Conservation (phyloP, 2,888 invertebrate genomes). For the Acanthacorydalis orientalis region DNA sequence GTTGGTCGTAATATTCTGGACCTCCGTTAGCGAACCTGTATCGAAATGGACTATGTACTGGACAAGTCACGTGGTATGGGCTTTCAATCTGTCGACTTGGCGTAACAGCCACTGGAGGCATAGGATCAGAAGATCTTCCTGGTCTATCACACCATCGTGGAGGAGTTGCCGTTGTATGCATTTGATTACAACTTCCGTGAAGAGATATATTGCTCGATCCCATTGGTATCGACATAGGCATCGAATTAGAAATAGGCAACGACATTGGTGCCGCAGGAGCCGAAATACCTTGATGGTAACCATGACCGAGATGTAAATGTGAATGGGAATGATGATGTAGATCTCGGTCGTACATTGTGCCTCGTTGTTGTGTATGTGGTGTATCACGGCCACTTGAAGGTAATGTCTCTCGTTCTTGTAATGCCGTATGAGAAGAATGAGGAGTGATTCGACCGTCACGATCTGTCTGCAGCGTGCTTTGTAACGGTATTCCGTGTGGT, state of each 20-base stretch:
- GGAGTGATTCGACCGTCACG: slow-evolving; percentile 1
- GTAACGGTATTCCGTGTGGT: slow-evolving; percentile 14
- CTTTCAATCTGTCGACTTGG: slow-evolving; percentile 30
- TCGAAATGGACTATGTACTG: slow-evolving; percentile 59
- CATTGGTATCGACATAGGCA: slow-evolving; percentile 5
- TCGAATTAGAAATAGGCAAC: slow-evolving; percentile 3
- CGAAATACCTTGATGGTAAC: not conserved
- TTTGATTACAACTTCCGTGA: slow-evolving; percentile 17
- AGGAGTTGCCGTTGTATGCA: slow-evolving; percentile 18
- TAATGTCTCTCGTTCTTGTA: not conserved
- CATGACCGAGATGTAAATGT: not conserved
- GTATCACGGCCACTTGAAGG: not conserved
- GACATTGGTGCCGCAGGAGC: not conserved
- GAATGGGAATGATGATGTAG: not conserved
- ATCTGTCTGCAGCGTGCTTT: slow-evolving; percentile 6
- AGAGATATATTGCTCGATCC: slow-evolving; percentile 16
- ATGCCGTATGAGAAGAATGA: not conserved
- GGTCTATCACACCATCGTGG: slow-evolving; percentile 12
- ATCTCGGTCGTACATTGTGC: not conserved
- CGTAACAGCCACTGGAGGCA: slow-evolving; percentile 32
- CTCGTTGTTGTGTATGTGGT: not conserved
- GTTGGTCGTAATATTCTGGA: slow-evolving; percentile 27
- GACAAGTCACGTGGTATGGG: slow-evolving; percentile 40
- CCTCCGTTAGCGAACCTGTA: slow-evolving; percentile 39
- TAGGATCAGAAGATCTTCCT: slow-evolving; percentile 28